Evolutionary conservation across 1,140 invertebrate species (phyloP).

Genomic region (Liolophura sinensis): DNA sequence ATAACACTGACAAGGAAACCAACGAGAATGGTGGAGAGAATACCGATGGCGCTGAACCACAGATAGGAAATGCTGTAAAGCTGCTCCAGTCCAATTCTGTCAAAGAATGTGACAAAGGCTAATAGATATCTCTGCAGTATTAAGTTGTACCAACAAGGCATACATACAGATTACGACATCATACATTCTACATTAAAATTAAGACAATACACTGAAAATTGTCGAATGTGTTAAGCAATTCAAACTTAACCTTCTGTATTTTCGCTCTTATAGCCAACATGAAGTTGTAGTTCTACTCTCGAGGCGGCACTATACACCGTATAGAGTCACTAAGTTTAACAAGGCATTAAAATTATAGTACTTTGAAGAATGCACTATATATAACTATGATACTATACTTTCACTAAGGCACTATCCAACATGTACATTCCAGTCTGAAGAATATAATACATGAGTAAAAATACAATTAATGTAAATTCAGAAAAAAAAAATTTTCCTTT

Average conservation of each 20-base stretch:
- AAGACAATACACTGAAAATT: background rate
- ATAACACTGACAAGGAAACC: slow-evolving; percentile 72
- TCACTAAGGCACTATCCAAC: too few relatives aligned
- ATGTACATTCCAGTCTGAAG: too few relatives aligned
- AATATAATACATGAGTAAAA: too few relatives aligned
- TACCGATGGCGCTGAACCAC: slow-evolving; percentile 78
- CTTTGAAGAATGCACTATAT: too few relatives aligned
- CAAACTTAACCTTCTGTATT: too few relatives aligned
- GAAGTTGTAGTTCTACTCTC: background rate
- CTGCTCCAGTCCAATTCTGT: slow-evolving; percentile 24
- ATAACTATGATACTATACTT: too few relatives aligned
- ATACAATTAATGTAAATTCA: too few relatives aligned
- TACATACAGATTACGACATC: slow-evolving; percentile 6
- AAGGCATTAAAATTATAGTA: too few relatives aligned
- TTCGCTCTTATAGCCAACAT: too few relatives aligned
- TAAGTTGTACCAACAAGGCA: background rate
- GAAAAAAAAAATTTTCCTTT: too few relatives aligned
- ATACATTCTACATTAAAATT: background rate
- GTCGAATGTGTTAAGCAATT: too few relatives aligned
- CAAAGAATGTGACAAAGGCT: background rate
- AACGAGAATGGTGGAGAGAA: slow-evolving; percentile 64
- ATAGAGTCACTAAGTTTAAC: background rate
- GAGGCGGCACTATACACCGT: background rate
- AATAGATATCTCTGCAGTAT: background rate
- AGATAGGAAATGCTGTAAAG: slow-evolving; percentile 82